Percentiles rank a stretch among this genome's conserved stretches.
Evolutionary conservation across 1,140 invertebrate genomes (phyloP).

Genomic region (Drosophila ohnishii): DNA sequence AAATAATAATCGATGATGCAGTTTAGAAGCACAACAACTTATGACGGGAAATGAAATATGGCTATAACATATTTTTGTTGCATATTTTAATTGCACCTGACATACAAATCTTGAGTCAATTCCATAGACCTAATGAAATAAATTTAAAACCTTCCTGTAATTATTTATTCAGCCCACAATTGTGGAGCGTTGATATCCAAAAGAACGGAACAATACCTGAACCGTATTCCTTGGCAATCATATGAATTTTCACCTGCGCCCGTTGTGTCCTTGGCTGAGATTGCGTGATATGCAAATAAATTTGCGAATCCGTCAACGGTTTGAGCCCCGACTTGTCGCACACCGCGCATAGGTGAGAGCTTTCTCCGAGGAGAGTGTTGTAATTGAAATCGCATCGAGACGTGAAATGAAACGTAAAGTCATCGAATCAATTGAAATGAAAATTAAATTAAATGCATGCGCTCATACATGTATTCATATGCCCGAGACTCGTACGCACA

Average conservation of each 20-base stretch:
- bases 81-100: background rate
- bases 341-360: constrained; percentile 26
- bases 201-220: too few relatives aligned
- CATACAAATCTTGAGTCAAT: background rate
- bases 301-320: constrained; percentile 53
- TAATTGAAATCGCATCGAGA: constrained; percentile 80
- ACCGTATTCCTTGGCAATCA: background rate
- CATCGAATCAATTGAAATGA: constrained; percentile 82
- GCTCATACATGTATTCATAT: constrained; percentile 79
- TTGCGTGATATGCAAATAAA: constrained; percentile 42
- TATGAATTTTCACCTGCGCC: too few relatives aligned
- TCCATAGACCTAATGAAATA: too few relatives aligned
- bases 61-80: background rate
- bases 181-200: background rate
- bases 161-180: background rate
- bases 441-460: constrained; percentile 81
- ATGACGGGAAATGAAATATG: background rate
- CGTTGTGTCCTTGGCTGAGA: constrained; percentile 14
- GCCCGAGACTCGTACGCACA: constrained; percentile 25
- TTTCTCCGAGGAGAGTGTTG: constrained; percentile 46
- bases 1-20: constrained; percentile 2
- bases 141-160: background rate
- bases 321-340: constrained; percentile 34
- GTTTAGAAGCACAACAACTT: background rate
- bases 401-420: constrained; percentile 82